These are phyloP conservation scores for Notocelia uddmanniana DNA, from an alignment of 2,888 invertebrate genomes.

Conservation along the genomic window DNA sequence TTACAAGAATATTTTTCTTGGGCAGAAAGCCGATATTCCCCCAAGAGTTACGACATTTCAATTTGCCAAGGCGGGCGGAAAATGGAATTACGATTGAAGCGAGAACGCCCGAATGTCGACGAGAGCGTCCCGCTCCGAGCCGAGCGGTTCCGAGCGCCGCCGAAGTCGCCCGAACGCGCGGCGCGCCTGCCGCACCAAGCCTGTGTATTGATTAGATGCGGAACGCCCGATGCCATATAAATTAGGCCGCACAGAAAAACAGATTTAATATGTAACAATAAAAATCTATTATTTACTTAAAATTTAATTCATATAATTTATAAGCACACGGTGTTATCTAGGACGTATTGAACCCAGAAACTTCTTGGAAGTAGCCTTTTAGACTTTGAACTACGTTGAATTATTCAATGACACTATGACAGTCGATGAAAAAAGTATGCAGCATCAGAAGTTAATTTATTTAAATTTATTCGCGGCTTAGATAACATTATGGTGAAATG, in stretches of 20 bases:
- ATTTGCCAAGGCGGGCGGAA: constrained; percentile 87
- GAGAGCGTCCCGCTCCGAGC: constrained; percentile 59
- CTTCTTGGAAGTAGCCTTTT: not conserved
- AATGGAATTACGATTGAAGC: constrained; percentile 86
- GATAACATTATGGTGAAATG: not conserved
- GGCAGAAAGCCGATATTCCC: constrained; percentile 86
- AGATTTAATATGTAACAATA: constrained; percentile 63
- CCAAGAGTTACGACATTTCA: constrained; percentile 87
- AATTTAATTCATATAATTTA: not conserved
- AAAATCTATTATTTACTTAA: constrained; percentile 39
- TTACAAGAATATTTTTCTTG: constrained; percentile 84
- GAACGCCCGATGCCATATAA: constrained; percentile 84
- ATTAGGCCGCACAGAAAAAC: constrained; percentile 84
- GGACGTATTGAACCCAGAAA: not conserved
- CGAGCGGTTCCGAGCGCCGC: constrained; percentile 59
- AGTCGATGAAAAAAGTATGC: constrained; percentile 32
- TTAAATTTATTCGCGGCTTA: not conserved
- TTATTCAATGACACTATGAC: constrained; percentile 27
- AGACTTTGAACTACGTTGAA: constrained; percentile 7
- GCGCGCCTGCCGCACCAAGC: constrained; percentile 77
- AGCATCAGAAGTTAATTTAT: not conserved
- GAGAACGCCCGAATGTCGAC: constrained; percentile 75
- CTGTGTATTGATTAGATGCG: constrained; percentile 86
- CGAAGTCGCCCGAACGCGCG: constrained; percentile 68
- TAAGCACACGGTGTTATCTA: not conserved